phyloP scores from a whole-genome alignment of 2,888 invertebrate species.

The Argyresthia albistria region DNA sequence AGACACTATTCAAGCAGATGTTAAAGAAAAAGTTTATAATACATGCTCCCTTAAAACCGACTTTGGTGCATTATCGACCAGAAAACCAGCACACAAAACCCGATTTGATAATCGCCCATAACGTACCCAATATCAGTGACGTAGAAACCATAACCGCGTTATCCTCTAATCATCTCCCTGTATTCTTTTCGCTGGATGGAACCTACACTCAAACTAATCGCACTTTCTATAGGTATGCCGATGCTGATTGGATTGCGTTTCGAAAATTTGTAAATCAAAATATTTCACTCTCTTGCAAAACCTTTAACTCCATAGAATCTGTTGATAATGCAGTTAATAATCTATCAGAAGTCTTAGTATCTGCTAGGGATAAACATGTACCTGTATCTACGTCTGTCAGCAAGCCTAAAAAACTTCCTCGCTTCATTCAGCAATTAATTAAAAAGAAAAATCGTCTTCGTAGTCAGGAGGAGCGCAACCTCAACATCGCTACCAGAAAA shows the following conservation, averaged over 20 bases:
- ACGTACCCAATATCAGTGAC: not conserved
- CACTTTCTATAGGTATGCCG: not conserved
- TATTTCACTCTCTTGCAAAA: not conserved
- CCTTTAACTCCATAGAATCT: not conserved
- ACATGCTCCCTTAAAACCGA: not conserved
- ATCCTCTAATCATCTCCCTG: conserved; percentile 1
- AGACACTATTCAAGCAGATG: not conserved
- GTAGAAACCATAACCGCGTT: not conserved
- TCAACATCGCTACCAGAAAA: not conserved
- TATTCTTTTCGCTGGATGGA: not conserved
- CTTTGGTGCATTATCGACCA: not conserved
- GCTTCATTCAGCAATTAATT: conserved; percentile 4
- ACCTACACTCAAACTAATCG: not conserved
- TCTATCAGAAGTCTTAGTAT: not conserved
- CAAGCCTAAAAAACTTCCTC: not conserved
- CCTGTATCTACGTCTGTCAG: not conserved
- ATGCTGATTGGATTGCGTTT: not conserved
- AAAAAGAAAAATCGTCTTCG: conserved; percentile 3
- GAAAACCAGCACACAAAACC: not conserved
- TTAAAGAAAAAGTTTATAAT: not conserved
- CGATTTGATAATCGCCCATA: not conserved
- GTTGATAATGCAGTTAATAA: not conserved
- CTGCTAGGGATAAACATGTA: conserved; percentile 3
- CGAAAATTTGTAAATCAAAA: not conserved
- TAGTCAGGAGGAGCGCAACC: not conserved